A percentile compares a stretch with the other conserved stretches of the same genome.
Conservation (phyloP, 1,140 invertebrate species). For the Asobara japonica region DNA sequence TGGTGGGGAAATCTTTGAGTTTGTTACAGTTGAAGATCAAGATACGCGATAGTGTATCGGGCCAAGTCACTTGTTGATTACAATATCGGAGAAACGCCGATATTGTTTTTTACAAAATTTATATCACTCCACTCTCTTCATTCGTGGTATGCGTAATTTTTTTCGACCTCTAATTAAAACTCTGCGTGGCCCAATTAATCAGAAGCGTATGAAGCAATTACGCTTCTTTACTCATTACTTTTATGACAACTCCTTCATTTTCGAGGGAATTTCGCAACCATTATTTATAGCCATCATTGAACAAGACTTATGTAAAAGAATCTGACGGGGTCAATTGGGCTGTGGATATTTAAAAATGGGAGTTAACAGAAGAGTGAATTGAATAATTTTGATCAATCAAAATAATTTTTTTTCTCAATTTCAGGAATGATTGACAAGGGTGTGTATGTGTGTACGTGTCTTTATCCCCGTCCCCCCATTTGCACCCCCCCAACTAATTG, state of each 20-base stretch:
- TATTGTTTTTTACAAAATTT: neutral
- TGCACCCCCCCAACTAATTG: no score
- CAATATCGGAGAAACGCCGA: neutral
- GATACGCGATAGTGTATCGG: neutral
- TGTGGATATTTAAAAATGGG: no score
- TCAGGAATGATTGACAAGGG: no score
- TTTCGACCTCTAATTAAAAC: neutral
- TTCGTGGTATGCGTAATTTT: neutral
- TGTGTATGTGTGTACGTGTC: no score
- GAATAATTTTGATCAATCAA: no score
- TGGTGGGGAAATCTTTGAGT: no score
- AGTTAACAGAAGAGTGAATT: no score
- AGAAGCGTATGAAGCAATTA: neutral
- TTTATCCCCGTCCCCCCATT: no score
- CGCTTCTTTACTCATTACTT: neutral
- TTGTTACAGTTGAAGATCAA: no score
- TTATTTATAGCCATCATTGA: neutral
- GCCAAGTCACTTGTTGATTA: neutral
- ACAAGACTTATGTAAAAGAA: no score
- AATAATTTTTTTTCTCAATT: no score
- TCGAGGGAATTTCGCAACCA: neutral
- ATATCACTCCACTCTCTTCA: neutral
- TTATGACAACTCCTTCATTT: neutral
- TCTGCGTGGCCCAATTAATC: neutral
- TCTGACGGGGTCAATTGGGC: no score